Evolutionary conservation across 2,113 vertebrate species (phyloP).

Genomic region (Coreoperca whiteheadi): DNA sequence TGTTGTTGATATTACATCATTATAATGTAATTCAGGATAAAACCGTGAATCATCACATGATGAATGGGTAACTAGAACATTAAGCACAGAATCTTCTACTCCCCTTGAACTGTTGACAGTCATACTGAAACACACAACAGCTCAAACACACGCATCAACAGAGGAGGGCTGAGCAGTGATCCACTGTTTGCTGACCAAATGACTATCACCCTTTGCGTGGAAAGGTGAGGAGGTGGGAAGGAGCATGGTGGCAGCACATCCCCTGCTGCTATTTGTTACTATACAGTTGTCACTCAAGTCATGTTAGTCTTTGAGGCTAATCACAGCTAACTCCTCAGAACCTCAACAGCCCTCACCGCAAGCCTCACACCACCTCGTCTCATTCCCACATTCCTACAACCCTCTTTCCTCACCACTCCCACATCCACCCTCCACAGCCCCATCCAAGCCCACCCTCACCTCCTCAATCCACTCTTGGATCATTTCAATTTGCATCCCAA

Average conservation of each 20-base stretch:
- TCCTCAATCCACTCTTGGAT: constrained; percentile 84
- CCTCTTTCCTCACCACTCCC: constrained; percentile 48
- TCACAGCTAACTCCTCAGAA: constrained; percentile 67
- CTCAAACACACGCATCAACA: constrained; percentile 52
- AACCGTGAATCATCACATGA: constrained; percentile 24
- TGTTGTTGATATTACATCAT: constrained; percentile 38
- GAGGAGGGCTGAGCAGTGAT: constrained; percentile 53
- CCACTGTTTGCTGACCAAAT: constrained; percentile 66
- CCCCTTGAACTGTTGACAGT: constrained; percentile 40
- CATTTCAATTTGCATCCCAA: constrained; percentile 87
- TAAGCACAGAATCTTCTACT: constrained; percentile 14
- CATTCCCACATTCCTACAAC: constrained; percentile 62
- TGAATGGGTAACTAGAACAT: constrained; percentile 16
- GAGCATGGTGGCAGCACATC: background rate
- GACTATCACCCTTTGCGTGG: constrained; percentile 37
- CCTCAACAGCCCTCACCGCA: constrained; percentile 54
- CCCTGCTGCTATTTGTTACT: constrained; percentile 39
- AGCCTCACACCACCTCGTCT: constrained; percentile 60
- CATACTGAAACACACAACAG: constrained; percentile 25
- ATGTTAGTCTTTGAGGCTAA: constrained; percentile 68
- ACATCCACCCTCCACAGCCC: constrained; percentile 66
- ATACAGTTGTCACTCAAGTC: constrained; percentile 67
- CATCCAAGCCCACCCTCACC: constrained; percentile 79
- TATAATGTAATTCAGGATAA: constrained; percentile 30
- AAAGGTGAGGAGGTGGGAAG: background rate